These are phyloP conservation scores for Clarias macrocephalus DNA, from an alignment of 2,113 vertebrate genomes.

Conservation along the genomic window DNA sequence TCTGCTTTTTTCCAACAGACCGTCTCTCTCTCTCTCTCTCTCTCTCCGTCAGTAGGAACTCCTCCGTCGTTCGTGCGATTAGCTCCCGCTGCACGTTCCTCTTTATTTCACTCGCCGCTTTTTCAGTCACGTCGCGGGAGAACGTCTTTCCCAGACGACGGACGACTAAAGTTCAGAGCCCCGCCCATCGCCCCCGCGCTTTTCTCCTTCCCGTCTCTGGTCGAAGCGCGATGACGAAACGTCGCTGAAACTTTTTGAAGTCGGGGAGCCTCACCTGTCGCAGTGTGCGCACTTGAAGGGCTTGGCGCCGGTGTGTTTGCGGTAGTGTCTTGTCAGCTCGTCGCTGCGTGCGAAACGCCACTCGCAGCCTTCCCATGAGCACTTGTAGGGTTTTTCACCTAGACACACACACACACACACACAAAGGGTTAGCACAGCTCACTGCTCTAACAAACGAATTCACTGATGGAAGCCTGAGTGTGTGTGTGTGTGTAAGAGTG, in stretches of 20 bases:
- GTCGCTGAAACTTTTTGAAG: neutral
- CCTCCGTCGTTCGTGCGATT: neutral
- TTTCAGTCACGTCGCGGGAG: neutral
- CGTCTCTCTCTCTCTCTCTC: neutral
- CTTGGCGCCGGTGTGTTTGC: slow-evolving; percentile 99
- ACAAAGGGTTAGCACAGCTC: slow-evolving; percentile 25
- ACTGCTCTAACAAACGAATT: slow-evolving; percentile 21
- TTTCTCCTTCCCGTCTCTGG: neutral
- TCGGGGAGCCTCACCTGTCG: slow-evolving; percentile 84
- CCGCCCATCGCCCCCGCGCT: too few relatives aligned
- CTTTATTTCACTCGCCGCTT: neutral
- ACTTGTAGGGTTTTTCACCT: slow-evolving; percentile 99
- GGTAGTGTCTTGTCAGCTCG: slow-evolving; percentile 98
- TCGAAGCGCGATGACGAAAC: neutral
- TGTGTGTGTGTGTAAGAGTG: neutral
- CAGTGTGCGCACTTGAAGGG: slow-evolving; percentile 99
- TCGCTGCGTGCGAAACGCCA: slow-evolving; percentile 99
- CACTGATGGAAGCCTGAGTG: slow-evolving; percentile 32
- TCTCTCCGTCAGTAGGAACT: neutral
- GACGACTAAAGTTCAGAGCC: too few relatives aligned
- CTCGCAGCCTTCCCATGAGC: slow-evolving; percentile 99
- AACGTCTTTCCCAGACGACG: too few relatives aligned
- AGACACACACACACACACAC: slow-evolving; percentile 45
- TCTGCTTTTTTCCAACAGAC: neutral
- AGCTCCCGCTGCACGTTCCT: neutral